Evolutionary conservation across 2,888 invertebrate species (phyloP).

Genomic region (Scrobipalpa costella): DNA sequence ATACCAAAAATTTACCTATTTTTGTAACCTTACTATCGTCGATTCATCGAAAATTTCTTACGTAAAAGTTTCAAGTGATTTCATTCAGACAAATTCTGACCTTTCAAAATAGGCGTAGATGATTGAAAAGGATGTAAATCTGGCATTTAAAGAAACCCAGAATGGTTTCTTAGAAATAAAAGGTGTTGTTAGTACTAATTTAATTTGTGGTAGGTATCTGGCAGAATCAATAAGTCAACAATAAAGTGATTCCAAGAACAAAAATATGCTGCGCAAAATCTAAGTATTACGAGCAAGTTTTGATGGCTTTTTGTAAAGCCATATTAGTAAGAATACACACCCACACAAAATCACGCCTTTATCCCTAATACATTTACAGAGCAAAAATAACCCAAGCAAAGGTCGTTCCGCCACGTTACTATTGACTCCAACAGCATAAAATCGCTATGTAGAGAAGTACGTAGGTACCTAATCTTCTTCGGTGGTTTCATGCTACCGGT

Average conservation of each 20-base stretch:
- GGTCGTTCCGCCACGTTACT: no score
- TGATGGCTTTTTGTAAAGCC: no score
- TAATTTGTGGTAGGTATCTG: not conserved
- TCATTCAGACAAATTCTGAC: not conserved
- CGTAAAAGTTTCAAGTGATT: not conserved
- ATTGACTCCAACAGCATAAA: no score
- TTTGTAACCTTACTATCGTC: not conserved
- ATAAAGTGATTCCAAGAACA: not conserved
- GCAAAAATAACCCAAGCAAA: no score
- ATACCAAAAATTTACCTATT: no score
- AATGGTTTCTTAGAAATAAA: not conserved
- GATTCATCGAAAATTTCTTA: not conserved
- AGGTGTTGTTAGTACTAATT: conserved; percentile 30
- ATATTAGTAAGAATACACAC: no score
- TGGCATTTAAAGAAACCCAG: conserved; percentile 21
- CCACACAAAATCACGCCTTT: no score
- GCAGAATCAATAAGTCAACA: not conserved
- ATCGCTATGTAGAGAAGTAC: conserved; percentile 20
- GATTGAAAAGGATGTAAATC: conserved; percentile 25
- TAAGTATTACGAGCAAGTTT: no score
- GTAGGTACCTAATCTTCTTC: not conserved
- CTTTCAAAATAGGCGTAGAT: conserved; percentile 1
- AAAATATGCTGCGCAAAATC: no score
- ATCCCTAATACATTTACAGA: no score
- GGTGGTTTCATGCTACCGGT: conserved; percentile 59